A percentile compares a stretch with the other conserved stretches of the same genome.
phyloP scores from a whole-genome alignment of 2,113 vertebrate species.

The Struthio camelus region DNA sequence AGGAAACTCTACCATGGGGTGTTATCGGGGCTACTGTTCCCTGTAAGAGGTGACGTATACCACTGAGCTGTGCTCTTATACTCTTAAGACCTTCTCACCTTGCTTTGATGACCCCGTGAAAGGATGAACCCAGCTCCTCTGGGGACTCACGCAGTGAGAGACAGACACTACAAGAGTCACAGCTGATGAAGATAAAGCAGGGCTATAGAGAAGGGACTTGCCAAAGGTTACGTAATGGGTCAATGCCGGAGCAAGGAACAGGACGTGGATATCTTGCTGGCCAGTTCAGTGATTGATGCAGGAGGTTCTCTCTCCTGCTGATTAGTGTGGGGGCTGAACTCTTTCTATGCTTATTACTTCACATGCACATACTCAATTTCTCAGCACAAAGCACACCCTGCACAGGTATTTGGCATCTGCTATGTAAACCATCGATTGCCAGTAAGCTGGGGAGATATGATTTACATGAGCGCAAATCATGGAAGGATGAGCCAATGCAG shows the following conservation, averaged over 20 bases:
- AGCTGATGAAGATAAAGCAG: not conserved
- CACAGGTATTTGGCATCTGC: not conserved
- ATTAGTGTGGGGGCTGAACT: not conserved
- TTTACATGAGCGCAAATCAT: too few species aligned
- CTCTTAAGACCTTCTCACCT: not conserved
- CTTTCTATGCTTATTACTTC: not conserved
- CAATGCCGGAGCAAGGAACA: not conserved
- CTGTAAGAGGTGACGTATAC: too few species aligned
- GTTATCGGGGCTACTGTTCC: too few species aligned
- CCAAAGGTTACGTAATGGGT: not conserved
- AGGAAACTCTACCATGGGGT: too few species aligned
- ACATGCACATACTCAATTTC: not conserved
- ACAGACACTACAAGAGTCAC: not conserved
- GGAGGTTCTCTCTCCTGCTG: not conserved
- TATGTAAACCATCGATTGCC: not conserved
- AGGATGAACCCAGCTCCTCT: not conserved
- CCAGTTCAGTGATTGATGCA: not conserved
- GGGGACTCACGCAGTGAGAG: not conserved
- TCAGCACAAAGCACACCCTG: not conserved
- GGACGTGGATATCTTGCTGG: rapidly evolving
- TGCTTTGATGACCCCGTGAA: too few species aligned
- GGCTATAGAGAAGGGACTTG: not conserved
- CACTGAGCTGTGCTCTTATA: not conserved
- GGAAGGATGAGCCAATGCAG: not conserved
- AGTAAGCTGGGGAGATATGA: not conserved